phyloP scores from a whole-genome alignment of 2,797 vertebrate species.

The Oreortyx pictus region DNA sequence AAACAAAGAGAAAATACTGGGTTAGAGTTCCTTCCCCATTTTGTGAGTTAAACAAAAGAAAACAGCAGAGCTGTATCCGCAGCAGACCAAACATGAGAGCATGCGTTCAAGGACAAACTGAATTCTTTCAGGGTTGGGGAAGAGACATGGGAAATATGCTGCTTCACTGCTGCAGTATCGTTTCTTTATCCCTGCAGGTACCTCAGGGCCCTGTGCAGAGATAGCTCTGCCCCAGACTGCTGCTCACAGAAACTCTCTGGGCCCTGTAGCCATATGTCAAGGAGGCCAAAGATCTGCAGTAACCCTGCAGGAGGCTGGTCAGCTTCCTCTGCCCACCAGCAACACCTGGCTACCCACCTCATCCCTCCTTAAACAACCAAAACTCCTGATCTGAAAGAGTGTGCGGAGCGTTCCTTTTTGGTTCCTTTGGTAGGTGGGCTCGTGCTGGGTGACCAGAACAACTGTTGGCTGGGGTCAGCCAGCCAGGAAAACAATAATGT shows the following conservation, averaged over 20 bases:
- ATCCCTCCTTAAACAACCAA: neutral
- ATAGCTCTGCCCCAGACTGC: neutral
- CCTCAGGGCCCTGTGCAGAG: neutral
- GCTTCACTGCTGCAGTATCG: neutral
- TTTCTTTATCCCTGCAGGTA: neutral
- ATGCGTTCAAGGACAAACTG: neutral
- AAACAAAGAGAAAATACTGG: neutral
- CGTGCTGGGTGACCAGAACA: conserved; percentile 5
- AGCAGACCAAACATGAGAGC: neutral
- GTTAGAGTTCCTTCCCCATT: neutral
- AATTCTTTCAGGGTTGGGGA: neutral
- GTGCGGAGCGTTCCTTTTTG: conserved; percentile 36
- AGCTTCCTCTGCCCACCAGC: neutral
- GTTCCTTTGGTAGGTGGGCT: conserved; percentile 51
- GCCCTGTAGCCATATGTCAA: neutral
- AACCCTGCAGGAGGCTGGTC: neutral
- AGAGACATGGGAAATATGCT: neutral
- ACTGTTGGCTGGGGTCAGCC: conserved; percentile 58
- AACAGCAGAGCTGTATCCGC: neutral
- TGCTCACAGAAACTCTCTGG: neutral
- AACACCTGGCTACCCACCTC: conserved; percentile 17
- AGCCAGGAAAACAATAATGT: conserved; percentile 56
- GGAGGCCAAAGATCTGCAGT: neutral
- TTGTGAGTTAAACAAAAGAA: neutral
- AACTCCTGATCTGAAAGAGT: conserved; percentile 9